Evolutionary conservation across 2,888 invertebrate genomes (phyloP).

Genomic region (Andrena bicolor): DNA sequence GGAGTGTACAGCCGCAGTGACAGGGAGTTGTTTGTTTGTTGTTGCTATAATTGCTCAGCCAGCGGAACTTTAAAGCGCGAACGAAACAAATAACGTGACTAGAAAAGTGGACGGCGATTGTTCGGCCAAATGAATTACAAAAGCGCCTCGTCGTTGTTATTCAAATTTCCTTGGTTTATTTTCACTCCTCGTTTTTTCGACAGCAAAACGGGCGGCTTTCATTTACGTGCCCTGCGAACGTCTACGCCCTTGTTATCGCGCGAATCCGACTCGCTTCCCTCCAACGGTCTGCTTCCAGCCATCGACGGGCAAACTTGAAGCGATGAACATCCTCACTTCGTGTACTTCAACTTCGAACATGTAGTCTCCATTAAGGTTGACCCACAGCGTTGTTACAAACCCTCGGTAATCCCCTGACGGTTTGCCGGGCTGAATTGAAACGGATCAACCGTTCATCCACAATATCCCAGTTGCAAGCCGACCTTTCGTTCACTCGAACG

Average conservation of each 20-base stretch:
- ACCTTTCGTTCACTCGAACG: not conserved
- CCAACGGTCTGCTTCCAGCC: not conserved
- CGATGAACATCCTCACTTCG: not conserved
- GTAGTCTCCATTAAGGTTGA: not conserved
- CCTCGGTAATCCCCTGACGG: not conserved
- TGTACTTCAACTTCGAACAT: not conserved
- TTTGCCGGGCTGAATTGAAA: not conserved
- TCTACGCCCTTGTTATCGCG: conserved; percentile 18
- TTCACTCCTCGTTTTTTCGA: conserved; percentile 9
- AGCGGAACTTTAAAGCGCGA: conserved; percentile 41
- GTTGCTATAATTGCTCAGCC: conserved; percentile 34
- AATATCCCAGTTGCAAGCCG: not conserved
- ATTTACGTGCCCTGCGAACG: conserved; percentile 22
- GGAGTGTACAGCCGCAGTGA: not conserved
- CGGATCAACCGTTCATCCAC: not conserved
- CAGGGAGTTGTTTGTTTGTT: conserved; percentile 29
- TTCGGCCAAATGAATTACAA: conserved; percentile 49
- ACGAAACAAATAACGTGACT: conserved; percentile 50
- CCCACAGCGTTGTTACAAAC: not conserved
- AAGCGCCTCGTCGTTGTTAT: conserved; percentile 55
- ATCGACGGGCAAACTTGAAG: too few relatives aligned
- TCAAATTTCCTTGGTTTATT: conserved; percentile 54
- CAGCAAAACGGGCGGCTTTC: conserved; percentile 28
- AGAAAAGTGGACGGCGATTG: conserved; percentile 28
- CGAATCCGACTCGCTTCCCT: conserved; percentile 14